Percentiles rank a stretch among this genome's conserved stretches.
Evolutionary conservation across 2,113 vertebrate species (phyloP).

Genomic region (Hippopotamus amphibius): DNA sequence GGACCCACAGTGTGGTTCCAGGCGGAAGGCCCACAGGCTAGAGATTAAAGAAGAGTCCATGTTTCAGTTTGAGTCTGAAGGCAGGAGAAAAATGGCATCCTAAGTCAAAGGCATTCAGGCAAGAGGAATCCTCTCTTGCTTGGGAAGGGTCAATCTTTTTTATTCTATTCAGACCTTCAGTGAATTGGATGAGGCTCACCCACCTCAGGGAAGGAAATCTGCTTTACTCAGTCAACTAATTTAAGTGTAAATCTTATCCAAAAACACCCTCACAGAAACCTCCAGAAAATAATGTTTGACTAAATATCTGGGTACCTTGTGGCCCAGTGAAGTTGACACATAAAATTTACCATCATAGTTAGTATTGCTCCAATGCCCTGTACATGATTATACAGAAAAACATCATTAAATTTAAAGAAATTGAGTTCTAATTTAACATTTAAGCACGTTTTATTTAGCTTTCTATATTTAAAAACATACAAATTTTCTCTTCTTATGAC

Average conservation of each 20-base stretch:
- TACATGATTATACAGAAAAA: background rate
- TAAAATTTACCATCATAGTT: background rate
- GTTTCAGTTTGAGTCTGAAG: background rate
- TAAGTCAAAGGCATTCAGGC: background rate
- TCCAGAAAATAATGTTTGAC: background rate
- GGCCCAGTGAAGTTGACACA: background rate
- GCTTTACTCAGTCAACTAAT: background rate
- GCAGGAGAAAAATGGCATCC: background rate
- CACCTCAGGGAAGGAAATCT: background rate
- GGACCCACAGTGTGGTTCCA: background rate
- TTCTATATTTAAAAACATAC: background rate
- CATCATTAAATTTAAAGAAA: background rate
- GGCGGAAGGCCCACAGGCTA: background rate
- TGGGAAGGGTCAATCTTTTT: background rate
- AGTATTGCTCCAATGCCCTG: background rate
- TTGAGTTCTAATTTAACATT: background rate
- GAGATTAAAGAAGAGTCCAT: background rate
- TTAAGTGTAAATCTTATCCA: background rate
- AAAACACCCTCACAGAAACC: background rate
- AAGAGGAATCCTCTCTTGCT: background rate
- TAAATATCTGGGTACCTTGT: background rate
- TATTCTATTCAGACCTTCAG: background rate
- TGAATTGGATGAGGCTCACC: background rate
- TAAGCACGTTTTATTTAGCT: constrained; percentile 3
- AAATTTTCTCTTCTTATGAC: background rate